Percentiles rank a stretch among this genome's conserved stretches.
Evolutionary conservation across 1,140 invertebrate genomes (phyloP).

Genomic region (Choristoneura fumiferana): DNA sequence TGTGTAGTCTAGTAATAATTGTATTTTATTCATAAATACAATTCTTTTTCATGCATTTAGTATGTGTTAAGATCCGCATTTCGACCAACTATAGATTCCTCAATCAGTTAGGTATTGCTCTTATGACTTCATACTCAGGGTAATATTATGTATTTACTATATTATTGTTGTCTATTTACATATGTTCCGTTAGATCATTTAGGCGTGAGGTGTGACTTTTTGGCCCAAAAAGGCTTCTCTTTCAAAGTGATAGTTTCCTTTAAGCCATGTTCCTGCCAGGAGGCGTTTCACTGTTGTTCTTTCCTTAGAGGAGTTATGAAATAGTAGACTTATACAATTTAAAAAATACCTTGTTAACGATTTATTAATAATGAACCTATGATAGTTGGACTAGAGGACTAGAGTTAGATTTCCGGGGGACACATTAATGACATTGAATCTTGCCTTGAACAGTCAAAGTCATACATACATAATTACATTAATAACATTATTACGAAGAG

Average conservation of each 20-base stretch:
- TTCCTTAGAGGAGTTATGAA: conserved; percentile 35
- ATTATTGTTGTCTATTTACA: conserved; percentile 62
- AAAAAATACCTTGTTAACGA: conserved; percentile 44
- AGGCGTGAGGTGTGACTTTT: conserved; percentile 60
- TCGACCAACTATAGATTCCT: conserved; percentile 65
- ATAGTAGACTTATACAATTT: conserved; percentile 37
- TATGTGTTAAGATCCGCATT: conserved; percentile 56
- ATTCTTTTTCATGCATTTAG: conserved; percentile 52
- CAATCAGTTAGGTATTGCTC: conserved; percentile 58
- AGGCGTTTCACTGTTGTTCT: conserved; percentile 42
- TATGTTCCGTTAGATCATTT: conserved; percentile 55
- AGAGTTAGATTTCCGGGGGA: conserved; percentile 27
- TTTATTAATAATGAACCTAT: conserved; percentile 50
- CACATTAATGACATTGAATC: conserved; percentile 6
- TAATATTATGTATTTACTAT: conserved; percentile 53
- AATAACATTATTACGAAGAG: no score
- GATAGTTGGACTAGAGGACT: conserved; percentile 50
- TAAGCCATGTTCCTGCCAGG: conserved; percentile 29
- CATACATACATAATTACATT: no score
- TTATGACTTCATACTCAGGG: conserved; percentile 75
- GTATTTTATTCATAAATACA: conserved; percentile 53
- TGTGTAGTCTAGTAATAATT: conserved; percentile 67
- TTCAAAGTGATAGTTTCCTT: conserved; percentile 29
- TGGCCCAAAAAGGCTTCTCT: conserved; percentile 53
- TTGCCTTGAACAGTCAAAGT: background rate